Percentiles rank a stretch among this genome's conserved stretches.
phyloP scores from a whole-genome alignment of 2,113 vertebrate genomes.

The Heteronetta atricapilla region DNA sequence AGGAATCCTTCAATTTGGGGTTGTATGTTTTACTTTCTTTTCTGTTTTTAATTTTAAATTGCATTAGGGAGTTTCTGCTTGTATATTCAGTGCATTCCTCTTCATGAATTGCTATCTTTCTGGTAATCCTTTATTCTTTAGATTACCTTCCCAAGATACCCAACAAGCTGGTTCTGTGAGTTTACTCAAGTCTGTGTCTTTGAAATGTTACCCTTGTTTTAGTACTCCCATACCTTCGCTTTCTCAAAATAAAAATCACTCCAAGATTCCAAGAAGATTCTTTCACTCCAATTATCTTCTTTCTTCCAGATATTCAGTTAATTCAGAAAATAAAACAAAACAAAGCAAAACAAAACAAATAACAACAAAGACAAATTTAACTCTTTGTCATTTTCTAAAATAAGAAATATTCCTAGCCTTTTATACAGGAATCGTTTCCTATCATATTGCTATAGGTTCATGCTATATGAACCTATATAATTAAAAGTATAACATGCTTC shows the following conservation, averaged over 20 bases:
- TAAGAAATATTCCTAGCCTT: not conserved
- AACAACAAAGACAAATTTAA: not conserved
- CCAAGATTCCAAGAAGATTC: not conserved
- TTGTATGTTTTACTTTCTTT: not conserved
- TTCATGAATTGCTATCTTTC: not conserved
- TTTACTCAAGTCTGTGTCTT: not conserved
- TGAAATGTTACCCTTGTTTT: not conserved
- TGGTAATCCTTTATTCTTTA: not conserved
- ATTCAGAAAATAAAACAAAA: not conserved
- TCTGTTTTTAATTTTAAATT: not conserved
- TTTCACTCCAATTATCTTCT: not conserved
- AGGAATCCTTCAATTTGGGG: not conserved
- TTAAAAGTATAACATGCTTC: not conserved
- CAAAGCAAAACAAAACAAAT: too few species aligned
- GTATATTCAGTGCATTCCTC: not conserved
- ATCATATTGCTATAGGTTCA: not conserved
- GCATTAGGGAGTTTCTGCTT: not conserved
- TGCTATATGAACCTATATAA: not conserved
- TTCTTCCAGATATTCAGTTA: not conserved
- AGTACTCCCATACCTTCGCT: not conserved
- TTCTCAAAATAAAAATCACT: not conserved
- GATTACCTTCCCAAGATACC: not conserved
- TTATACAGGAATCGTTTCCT: not conserved
- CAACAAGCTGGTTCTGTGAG: not conserved
- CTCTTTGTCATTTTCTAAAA: not conserved